Percentiles rank a stretch among this genome's conserved stretches.
phyloP scores from a whole-genome alignment of 2,113 vertebrate species.

The Caretta caretta region DNA sequence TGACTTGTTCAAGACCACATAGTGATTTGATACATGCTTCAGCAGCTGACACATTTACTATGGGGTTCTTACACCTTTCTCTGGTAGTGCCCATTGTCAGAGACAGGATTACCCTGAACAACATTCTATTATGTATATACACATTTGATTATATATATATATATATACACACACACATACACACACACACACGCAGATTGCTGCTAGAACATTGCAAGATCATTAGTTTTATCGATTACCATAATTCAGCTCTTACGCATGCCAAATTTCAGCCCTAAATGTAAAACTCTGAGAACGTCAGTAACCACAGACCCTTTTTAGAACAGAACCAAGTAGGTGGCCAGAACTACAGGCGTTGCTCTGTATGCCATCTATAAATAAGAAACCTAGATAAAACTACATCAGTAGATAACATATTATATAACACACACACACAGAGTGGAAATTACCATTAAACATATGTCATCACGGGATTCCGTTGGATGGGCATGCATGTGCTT shows the following conservation, averaged over 20 bases:
- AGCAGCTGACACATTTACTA: not conserved
- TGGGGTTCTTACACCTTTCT: not conserved
- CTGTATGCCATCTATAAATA: too few species aligned
- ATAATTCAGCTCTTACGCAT: not conserved
- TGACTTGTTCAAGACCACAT: not conserved
- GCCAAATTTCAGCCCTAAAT: too few species aligned
- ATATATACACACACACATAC: too few species aligned
- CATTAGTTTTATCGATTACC: not conserved
- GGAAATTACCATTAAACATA: not conserved
- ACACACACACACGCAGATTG: too few species aligned
- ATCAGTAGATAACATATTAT: too few species aligned
- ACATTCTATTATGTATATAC: not conserved
- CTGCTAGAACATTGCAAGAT: not conserved
- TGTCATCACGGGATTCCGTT: not conserved
- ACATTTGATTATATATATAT: too few species aligned
- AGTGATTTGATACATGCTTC: not conserved
- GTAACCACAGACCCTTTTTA: too few species aligned
- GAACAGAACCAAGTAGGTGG: too few species aligned
- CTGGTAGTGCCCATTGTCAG: not conserved
- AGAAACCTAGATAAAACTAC: too few species aligned
- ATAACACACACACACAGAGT: not conserved
- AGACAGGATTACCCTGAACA: not conserved
- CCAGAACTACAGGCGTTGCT: too few species aligned
- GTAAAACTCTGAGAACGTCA: too few species aligned
- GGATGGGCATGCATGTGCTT: rapidly evolving